Conservation (phyloP, 1,140 invertebrate genomes). For the Pachyrhynchus sulphureomaculatus region DNA sequence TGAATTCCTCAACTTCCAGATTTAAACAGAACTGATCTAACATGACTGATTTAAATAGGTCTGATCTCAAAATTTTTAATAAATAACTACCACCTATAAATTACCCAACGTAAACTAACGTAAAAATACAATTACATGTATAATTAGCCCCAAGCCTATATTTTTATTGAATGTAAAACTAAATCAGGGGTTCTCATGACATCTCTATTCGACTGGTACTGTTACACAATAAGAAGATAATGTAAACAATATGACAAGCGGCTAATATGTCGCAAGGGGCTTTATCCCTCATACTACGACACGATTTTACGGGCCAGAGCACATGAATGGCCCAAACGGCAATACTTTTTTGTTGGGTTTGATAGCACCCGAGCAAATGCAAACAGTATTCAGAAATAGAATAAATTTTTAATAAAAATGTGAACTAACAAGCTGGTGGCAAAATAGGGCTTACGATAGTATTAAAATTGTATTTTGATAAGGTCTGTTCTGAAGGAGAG, state of each 20-base stretch:
- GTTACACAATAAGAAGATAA: conserved; percentile 46
- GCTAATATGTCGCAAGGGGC: conserved; percentile 43
- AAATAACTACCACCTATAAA: too few relatives aligned
- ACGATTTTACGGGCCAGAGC: conserved; percentile 45
- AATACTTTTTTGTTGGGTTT: conserved; percentile 35
- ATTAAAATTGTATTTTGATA: conserved; percentile 25
- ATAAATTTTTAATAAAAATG: conserved; percentile 31
- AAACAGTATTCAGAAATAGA: conserved; percentile 31
- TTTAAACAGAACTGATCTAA: too few relatives aligned
- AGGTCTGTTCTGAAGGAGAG: not conserved
- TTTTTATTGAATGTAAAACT: conserved; percentile 4
- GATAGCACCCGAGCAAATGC: conserved; percentile 32
- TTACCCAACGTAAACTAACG: too few relatives aligned
- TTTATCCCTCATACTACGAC: conserved; percentile 26
- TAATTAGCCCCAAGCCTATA: too few relatives aligned
- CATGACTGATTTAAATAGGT: too few relatives aligned
- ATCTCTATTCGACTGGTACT: conserved; percentile 44
- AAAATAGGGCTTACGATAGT: not conserved
- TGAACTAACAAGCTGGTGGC: not conserved
- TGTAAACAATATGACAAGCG: conserved; percentile 52
- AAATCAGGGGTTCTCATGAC: conserved; percentile 33
- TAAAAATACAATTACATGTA: too few relatives aligned
- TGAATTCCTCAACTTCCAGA: too few relatives aligned
- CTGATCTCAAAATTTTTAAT: too few relatives aligned
- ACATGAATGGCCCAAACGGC: conserved; percentile 32